A percentile compares a stretch with the other conserved stretches of the same genome.
Conservation (phyloP, 2,797 vertebrate genomes). For the Sardinella longiceps region DNA sequence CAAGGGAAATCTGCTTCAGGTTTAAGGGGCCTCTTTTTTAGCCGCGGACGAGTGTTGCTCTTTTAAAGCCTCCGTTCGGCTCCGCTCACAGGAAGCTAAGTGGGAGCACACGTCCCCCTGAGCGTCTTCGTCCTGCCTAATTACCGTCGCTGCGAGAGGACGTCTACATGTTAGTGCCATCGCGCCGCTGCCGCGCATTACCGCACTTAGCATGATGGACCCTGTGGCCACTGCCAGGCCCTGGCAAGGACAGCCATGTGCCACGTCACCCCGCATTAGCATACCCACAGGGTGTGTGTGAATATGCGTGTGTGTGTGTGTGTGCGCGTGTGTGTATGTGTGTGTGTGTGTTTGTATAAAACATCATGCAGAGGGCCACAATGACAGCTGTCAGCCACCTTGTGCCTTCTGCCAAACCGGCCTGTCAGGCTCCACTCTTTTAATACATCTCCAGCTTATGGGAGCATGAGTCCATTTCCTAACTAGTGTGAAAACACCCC, state of each 20-base stretch:
- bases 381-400: slow-evolving; percentile 72
- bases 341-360: not conserved
- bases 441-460: not conserved
- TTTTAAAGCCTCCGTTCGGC: slow-evolving; percentile 55
- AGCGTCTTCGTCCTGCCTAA: slow-evolving; percentile 69
- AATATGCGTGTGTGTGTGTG: not conserved
- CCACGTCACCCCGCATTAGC: slow-evolving; percentile 76
- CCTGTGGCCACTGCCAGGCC: slow-evolving; percentile 67
- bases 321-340: not conserved
- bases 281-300: slow-evolving; percentile 62
- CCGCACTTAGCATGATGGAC: slow-evolving; percentile 68
- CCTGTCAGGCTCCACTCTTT: not conserved
- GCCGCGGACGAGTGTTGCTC: slow-evolving; percentile 53
- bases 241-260: slow-evolving; percentile 70
- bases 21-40: slow-evolving; percentile 27
- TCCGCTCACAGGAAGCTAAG: slow-evolving; percentile 53
- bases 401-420: slow-evolving; percentile 65
- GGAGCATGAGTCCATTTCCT: not conserved
- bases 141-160: slow-evolving; percentile 72
- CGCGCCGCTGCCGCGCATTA: slow-evolving; percentile 57
- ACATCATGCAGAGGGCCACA: slow-evolving; percentile 58
- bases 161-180: slow-evolving; percentile 69
- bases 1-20: slow-evolving; percentile 7
- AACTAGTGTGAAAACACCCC: not conserved
- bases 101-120: slow-evolving; percentile 61